These are phyloP conservation scores for Axinella damicornis DNA, from an alignment of 37 sponge, comb jelly and placozoan genomes.

Conservation along the genomic window DNA sequence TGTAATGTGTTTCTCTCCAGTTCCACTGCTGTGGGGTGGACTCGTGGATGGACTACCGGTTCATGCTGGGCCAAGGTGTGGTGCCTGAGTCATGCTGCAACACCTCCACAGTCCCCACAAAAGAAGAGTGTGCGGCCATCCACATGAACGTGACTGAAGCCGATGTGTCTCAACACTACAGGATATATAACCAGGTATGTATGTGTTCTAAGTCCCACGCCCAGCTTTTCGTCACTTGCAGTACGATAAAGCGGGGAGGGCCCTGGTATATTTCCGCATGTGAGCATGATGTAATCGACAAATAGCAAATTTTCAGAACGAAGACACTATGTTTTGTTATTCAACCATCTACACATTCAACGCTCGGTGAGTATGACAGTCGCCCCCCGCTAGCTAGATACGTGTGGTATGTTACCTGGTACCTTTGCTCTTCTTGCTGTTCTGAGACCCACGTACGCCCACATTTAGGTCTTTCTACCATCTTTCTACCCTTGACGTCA, in stretches of 20 bases:
- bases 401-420: too few relatives aligned
- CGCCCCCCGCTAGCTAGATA: too few relatives aligned
- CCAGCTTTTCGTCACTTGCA: neutral
- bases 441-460: too few relatives aligned
- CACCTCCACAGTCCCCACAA: neutral
- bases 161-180: neutral
- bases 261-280: too few relatives aligned
- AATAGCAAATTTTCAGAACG: too few relatives aligned
- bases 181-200: conserved; percentile 1
- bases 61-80: neutral
- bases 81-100: conserved; percentile 51
- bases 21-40: conserved; percentile 65
- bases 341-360: too few relatives aligned
- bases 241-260: neutral
- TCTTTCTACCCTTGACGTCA: too few relatives aligned
- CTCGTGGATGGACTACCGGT: conserved; percentile 28
- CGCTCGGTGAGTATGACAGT: too few relatives aligned
- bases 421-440: too few relatives aligned
- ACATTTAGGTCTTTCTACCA: too few relatives aligned
- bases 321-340: too few relatives aligned
- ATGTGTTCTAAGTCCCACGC: neutral
- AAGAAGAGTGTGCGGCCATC: neutral
- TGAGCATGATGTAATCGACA: too few relatives aligned
- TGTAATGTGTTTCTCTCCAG: conserved; percentile 41
- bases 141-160: neutral